These are phyloP conservation scores for Ranitomeya variabilis DNA, from an alignment of 2,113 vertebrate species.

Conservation along the genomic window DNA sequence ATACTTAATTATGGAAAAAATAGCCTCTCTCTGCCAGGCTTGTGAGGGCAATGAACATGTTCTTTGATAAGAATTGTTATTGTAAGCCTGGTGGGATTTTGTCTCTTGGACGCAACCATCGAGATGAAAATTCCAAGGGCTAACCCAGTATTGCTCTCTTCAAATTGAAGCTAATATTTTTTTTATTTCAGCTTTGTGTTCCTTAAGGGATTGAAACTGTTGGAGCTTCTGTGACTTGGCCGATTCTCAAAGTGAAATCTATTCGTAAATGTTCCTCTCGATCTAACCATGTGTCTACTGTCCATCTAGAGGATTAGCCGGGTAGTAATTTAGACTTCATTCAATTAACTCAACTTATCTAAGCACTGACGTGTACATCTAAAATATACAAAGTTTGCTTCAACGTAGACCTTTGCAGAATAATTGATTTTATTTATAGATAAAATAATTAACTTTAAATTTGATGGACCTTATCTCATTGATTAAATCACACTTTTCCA, in stretches of 20 bases:
- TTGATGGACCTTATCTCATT: background rate
- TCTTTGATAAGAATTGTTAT: conserved; percentile 71
- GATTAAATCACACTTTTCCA: background rate
- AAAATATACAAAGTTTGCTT: background rate
- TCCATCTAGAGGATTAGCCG: conserved; percentile 16
- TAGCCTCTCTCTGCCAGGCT: conserved; percentile 59
- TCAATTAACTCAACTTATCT: conserved; percentile 23
- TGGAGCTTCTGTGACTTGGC: conserved; percentile 34
- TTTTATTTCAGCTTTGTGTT: conserved; percentile 41
- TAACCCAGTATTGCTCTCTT: conserved; percentile 37
- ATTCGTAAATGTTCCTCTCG: conserved; percentile 36
- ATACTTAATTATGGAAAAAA: conserved; percentile 66
- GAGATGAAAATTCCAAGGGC: conserved; percentile 10
- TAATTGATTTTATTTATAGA: background rate
- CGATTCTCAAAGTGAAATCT: conserved; percentile 38
- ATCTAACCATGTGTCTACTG: conserved; percentile 24
- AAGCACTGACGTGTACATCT: background rate
- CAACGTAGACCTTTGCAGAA: background rate
- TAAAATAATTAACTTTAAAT: background rate
- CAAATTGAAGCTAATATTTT: conserved; percentile 26
- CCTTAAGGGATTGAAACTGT: conserved; percentile 13
- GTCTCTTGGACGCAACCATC: conserved; percentile 60
- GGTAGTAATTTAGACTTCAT: conserved; percentile 14
- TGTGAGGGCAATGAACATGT: conserved; percentile 63
- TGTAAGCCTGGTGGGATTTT: conserved; percentile 67